Evolutionary conservation across 1,140 invertebrate species (phyloP), one percentile per base, ranked within the genome.

Genomic region (Listronotus oregonensis): DNA sequence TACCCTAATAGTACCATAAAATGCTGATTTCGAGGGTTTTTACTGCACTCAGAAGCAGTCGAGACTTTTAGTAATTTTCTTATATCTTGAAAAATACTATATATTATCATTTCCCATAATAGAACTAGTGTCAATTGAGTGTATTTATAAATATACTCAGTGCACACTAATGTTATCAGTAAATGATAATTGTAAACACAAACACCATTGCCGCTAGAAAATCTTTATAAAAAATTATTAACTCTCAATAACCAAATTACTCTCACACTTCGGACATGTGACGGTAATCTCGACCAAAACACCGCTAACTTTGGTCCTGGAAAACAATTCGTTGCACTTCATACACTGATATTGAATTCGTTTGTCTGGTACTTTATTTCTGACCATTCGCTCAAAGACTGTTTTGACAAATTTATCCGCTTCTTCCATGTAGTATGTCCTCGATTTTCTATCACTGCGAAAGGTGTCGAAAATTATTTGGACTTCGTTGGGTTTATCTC

Each of bases 401-500:
- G 50, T 62, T 72, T 75, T 82, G 77, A 69, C 58, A 51, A 73
- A 72, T 73, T 85, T 84, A 14, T 82, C 75, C 32, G 76, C 75
- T 58, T 87, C 83, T 57, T 87, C 83, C 37, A 85, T 79, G 6
- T 81, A 79, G 71, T 87, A 89, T 39, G 80, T 79, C 52, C 86
- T 80, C 68, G 80, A 81, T 67, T 84, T 80, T 67, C 82, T 80
- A 72, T 85, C 82, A 66, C 79, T 81, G 59, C 84, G 79, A 14
- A 84, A 73, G 1, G 86, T 87, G 69, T 87, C 85, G 71, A 88
- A 89, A 63, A 82, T 83, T 14, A 89, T 80, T 64, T 84, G 80
- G 39, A 89, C 73, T n/a, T 82, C 78, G 6, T 80, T 76, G 66
- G 82, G 72, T 40, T 67, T 59, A 10, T 65, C 78, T 3, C 78